Evolutionary conservation across 2,797 vertebrate species (phyloP).

Genomic region (Cynodonichthys magdalenae): DNA sequence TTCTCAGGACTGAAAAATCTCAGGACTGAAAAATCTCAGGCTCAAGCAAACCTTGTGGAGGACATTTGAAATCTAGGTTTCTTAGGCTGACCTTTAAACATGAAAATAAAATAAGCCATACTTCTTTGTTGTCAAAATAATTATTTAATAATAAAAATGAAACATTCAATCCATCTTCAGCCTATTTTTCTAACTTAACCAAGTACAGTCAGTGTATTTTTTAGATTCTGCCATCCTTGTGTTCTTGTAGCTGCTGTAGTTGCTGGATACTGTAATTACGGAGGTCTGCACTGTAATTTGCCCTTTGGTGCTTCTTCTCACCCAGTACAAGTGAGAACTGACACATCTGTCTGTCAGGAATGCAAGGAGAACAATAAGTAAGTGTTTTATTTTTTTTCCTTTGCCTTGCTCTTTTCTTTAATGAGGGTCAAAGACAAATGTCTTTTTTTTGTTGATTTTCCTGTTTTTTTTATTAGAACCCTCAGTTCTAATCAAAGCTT

Average conservation of each 20-base stretch:
- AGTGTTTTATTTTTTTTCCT: neutral
- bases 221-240: neutral
- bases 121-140: conserved; percentile 11
- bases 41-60: too few species aligned
- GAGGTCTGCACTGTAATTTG: neutral
- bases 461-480: neutral
- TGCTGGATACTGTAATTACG: neutral
- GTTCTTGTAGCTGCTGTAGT: neutral
- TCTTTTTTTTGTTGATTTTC: neutral
- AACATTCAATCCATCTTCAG: neutral
- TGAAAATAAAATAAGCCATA: neutral
- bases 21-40: too few species aligned
- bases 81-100: neutral
- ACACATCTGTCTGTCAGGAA: neutral
- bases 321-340: neutral
- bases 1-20: too few species aligned
- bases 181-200: neutral
- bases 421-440: neutral
- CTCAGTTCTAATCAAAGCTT: neutral
- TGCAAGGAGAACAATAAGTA: neutral
- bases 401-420: neutral
- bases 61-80: neutral
- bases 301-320: conserved; percentile 4
- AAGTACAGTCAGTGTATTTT: neutral
- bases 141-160: conserved; percentile 10